A percentile compares a stretch with the other conserved stretches of the same genome.
phyloP scores from a whole-genome alignment of 2,113 vertebrate genomes.

The Hassar affinis region DNA sequence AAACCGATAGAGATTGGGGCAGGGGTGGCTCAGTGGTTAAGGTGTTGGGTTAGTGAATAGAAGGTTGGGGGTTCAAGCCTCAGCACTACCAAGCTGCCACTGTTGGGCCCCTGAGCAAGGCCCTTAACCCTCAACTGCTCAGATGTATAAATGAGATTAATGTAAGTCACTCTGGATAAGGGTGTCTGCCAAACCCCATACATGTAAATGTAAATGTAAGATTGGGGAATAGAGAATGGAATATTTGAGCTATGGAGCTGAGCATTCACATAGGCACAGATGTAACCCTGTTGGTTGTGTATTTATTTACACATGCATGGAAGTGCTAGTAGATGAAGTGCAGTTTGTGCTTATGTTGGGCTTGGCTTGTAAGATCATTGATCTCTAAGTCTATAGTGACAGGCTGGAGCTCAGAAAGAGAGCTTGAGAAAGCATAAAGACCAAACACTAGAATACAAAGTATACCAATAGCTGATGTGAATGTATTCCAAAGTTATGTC shows the following conservation, averaged over 20 bases:
- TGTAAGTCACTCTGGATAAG: no score
- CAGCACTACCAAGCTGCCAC: no score
- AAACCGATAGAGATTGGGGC: no score
- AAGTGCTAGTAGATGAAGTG: conserved; percentile 2
- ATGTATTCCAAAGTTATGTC: neutral
- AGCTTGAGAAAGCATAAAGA: neutral
- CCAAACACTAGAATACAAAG: neutral
- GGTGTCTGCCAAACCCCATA: no score
- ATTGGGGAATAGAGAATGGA: no score
- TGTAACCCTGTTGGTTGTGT: neutral
- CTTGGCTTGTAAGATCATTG: neutral
- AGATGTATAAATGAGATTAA: no score
- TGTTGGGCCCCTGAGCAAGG: no score
- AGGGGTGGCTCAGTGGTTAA: no score
- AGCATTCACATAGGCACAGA: neutral
- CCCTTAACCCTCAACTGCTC: no score
- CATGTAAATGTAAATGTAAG: no score
- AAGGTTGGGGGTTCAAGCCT: no score
- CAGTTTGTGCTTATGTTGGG: neutral
- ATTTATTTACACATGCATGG: conserved; percentile 1
- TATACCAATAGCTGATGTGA: conserved; percentile 3
- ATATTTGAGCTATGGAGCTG: neutral
- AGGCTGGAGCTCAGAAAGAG: neutral
- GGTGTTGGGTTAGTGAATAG: no score
- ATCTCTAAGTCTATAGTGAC: neutral